Percentiles rank a stretch among this genome's conserved stretches.
These are phyloP conservation scores for Leuciscus waleckii DNA, from an alignment of 2,797 vertebrate genomes.

Conservation along the genomic window DNA sequence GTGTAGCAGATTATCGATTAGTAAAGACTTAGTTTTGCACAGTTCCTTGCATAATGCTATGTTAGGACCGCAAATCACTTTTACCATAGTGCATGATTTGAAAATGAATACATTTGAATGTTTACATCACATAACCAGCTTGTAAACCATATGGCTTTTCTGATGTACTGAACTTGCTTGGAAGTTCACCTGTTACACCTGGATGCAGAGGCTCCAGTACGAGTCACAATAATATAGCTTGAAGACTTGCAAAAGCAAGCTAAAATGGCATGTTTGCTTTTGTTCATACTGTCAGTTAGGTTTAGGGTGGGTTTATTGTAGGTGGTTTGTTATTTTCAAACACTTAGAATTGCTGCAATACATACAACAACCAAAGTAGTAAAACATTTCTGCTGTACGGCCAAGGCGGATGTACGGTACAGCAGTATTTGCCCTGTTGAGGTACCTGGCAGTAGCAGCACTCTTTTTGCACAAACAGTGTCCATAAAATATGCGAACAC, in stretches of 20 bases:
- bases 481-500: background rate
- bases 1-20: background rate
- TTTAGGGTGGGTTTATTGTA: background rate
- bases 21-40: background rate
- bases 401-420: too few relatives aligned
- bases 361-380: background rate
- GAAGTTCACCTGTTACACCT: background rate
- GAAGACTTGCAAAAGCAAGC: background rate
- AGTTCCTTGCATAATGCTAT: background rate
- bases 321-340: background rate
- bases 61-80: background rate
- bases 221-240: background rate
- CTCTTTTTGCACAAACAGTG: background rate
- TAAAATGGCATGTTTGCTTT: background rate
- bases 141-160: background rate
- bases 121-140: background rate
- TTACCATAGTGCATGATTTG: background rate
- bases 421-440: too few relatives aligned
- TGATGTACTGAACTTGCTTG: background rate
- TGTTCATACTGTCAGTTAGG: background rate
- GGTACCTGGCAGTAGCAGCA: background rate
- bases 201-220: background rate
- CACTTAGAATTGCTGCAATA: background rate
- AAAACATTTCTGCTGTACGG: background rate
- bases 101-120: background rate